These are phyloP conservation scores for Parnassius mnemosyne DNA, from an alignment of 2,888 invertebrate species.

Conservation along the genomic window DNA sequence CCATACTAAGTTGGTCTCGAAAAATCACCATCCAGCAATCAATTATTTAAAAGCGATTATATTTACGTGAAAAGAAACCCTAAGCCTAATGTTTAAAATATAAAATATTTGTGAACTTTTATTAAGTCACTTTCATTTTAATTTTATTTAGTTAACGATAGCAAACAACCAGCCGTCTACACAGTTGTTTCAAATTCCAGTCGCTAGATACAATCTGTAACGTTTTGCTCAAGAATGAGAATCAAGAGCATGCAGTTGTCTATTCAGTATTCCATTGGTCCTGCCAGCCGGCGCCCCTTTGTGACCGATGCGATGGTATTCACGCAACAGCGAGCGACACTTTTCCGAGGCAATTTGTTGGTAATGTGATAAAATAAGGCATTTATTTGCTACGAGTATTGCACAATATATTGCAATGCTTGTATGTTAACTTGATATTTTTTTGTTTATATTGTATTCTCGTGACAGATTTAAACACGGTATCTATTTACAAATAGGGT, in stretches of 20 bases:
- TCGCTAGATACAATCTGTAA: conserved; percentile 13
- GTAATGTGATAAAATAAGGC: not conserved
- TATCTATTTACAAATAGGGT: too few species aligned
- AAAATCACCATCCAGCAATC: too few species aligned
- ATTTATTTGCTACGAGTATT: not conserved
- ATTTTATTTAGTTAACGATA: too few species aligned
- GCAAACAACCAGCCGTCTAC: not conserved
- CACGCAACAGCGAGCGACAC: conserved; percentile 38
- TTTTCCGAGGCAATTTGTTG: conserved; percentile 36
- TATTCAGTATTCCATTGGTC: conserved; percentile 37
- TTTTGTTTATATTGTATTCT: not conserved
- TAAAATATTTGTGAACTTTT: too few species aligned
- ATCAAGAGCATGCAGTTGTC: conserved; percentile 31
- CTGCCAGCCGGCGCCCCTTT: conserved; percentile 39
- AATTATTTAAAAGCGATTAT: too few species aligned
- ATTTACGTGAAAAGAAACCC: too few species aligned
- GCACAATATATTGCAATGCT: not conserved
- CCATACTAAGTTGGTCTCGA: too few species aligned
- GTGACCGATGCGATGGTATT: conserved; percentile 48
- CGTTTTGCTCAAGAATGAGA: conserved; percentile 18
- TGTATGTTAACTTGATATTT: not conserved
- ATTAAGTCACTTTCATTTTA: too few species aligned
- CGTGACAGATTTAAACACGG: too few species aligned
- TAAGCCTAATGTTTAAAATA: too few species aligned
- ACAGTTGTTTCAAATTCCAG: conserved; percentile 11